Base-by-base conservation (phyloP, 2,113 vertebrate species). In the Bettongia penicillata region DNA sequence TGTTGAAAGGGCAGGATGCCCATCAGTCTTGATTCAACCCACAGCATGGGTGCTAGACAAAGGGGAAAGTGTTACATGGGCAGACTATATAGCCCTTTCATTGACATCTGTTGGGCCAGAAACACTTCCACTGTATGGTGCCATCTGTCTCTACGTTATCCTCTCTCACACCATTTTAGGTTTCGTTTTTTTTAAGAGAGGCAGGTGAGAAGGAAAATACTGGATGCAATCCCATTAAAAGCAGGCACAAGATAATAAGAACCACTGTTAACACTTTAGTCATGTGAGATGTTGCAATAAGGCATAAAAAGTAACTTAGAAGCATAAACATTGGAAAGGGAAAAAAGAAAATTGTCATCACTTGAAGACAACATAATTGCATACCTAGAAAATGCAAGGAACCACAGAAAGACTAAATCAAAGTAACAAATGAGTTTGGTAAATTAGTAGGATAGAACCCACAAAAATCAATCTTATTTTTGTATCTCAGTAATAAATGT, bases 1-100 rank as follows among this genome's bases (percentile, higher is more conserved):
- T 97, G 98, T 95, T 93, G 49, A 51, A 96, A 97, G 95, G 96
- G 96, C 96, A 96, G n/a, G 48, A 47, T 96, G 96, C 96, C 96
- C 96, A 94, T 94, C 93, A 96, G 95, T 90, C 94, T 94, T 91
- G 68, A 51, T 93, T 90, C 51, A 10, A n/a, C 25, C 68, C n/a
- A n/a, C 19, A 53, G 37, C 57, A 68, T 47, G 55, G 93, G 95
- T 97, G 95, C 95, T 97, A 97, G 96, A 96, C 53, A 94, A 96
- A 97, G 91, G 90, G 91, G 91, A 93, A 11, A 23, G 37, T 19
- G 37, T 68, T 92, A 25, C 26, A 8, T 16, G 3, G 37, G 37
- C 22, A 91, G 16, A 50, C 57, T 96, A 94, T 84, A 96, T 3
- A 92, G 95, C 93, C 92, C 96, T 95, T 77, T 91, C 93, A 95